Base-by-base conservation (phyloP, 1,140 invertebrate genomes). In the Cotesia chilonis region DNA sequence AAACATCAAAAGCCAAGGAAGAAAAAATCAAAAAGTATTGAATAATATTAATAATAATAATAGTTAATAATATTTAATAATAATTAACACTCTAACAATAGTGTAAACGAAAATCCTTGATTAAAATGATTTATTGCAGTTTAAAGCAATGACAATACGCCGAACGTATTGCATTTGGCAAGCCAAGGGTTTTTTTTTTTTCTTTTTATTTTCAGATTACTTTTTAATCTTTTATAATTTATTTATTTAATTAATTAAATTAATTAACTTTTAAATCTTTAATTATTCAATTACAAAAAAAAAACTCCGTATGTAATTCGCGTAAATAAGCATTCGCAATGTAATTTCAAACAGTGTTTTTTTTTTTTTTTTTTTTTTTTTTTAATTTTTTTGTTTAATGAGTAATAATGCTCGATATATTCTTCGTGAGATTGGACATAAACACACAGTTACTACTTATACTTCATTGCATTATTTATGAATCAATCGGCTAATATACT, bases 391-490 rank as follows among this genome's bases (percentile, higher is more conserved):
- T 5, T 41, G 6, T 41, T 41, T 41, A 86, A 86, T 85, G 81
- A 84, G 80, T 85, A 85, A 86, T 85, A 85, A 86, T 85, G 82
- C 80, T 84, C 80, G 81, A 84, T 86, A 85, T 85, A 86, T 86
- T 85, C 82, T 41, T 83, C 82, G 84, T 85, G 83, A 85, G 82
- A 84, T 84, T 86, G 83, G 84, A 87, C 84, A 86, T 85, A 85
- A 87, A 87, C 84, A 87, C 84, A 86, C 84, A 85, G 81, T 87
- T 86, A 85, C 83, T 85, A 54, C 68, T 75, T 84, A 84, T 87
- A 87, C 77, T 84, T 84, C 84, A 87, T 85, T 85, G 84, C 85
- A 87, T 85, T 86, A 87, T 86, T 85, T 86, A 87, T 84, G 82
- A 87, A 87, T 85, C 82, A 85, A 86, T 85, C 83, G 81, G 83